These are phyloP conservation scores for Tetraodon nigroviridis DNA, from an alignment of 2,113 vertebrate species.

Conservation along the genomic window DNA sequence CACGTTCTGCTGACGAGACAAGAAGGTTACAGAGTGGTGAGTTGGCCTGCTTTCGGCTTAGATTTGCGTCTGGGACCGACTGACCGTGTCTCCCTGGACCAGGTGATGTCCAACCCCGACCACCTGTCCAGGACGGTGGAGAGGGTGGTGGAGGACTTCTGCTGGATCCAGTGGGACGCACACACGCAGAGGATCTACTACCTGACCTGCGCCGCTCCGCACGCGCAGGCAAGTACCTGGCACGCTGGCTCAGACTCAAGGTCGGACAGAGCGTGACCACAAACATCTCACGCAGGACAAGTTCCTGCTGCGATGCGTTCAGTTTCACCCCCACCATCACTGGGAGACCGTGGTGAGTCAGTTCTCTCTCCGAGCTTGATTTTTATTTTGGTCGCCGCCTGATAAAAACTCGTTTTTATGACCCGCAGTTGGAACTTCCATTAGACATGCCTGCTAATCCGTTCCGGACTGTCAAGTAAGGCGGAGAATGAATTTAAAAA, in stretches of 20 bases:
- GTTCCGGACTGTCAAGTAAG: constrained; percentile 67
- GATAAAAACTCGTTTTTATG: no score
- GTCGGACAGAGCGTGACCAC: background rate
- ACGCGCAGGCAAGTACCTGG: constrained; percentile 2
- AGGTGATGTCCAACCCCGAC: constrained; percentile 84
- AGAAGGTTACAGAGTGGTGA: constrained; percentile 86
- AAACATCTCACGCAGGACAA: constrained; percentile 71
- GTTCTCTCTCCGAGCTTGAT: background rate
- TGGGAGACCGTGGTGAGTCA: constrained; percentile 82
- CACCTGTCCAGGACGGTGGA: constrained; percentile 73
- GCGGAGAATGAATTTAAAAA: constrained; percentile 1
- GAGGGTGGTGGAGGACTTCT: constrained; percentile 84
- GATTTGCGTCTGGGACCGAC: background rate
- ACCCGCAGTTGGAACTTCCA: constrained; percentile 68
- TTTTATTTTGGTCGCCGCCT: background rate
- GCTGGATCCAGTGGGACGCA: constrained; percentile 92
- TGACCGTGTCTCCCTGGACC: constrained; percentile 32
- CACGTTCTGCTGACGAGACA: constrained; percentile 77
- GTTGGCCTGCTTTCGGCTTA: constrained; percentile 16
- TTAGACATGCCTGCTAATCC: constrained; percentile 60
- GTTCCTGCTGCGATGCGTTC: constrained; percentile 81
- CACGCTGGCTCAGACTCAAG: background rate
- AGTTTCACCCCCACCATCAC: constrained; percentile 81
- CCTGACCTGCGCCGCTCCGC: constrained; percentile 77
- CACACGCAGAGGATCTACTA: constrained; percentile 86